A percentile compares a stretch with the other conserved stretches of the same genome.
Conservation (phyloP, 1,140 invertebrate species). For the Batillaria attramentaria region DNA sequence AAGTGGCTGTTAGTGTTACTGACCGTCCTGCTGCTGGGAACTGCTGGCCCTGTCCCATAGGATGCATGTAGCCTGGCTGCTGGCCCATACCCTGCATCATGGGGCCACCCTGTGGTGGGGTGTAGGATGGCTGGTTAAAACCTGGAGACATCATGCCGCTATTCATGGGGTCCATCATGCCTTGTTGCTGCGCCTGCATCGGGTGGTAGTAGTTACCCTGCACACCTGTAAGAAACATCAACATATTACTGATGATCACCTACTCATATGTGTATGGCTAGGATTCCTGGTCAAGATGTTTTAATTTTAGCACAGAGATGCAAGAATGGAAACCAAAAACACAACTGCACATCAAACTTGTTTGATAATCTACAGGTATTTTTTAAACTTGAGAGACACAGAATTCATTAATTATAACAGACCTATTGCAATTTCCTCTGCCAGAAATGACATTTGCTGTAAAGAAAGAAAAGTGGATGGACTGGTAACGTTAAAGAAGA, state of each 20-base stretch:
- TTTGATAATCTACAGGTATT: neutral
- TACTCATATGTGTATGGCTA: neutral
- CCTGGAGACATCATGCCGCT: slow-evolving; percentile 60
- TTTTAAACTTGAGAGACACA: neutral
- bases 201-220: slow-evolving; percentile 45
- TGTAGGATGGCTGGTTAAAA: slow-evolving; percentile 62
- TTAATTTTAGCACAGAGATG: no score
- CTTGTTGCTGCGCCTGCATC: slow-evolving; percentile 47
- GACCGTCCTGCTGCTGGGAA: slow-evolving; percentile 45
- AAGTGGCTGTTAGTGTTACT: neutral
- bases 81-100: slow-evolving; percentile 71
- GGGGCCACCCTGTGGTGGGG: slow-evolving; percentile 52
- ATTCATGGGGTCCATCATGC: slow-evolving; percentile 58
- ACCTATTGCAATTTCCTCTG: no score
- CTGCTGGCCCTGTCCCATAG: slow-evolving; percentile 48
- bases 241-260: neutral
- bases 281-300: no score
- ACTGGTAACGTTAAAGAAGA: no score
- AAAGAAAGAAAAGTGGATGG: no score
- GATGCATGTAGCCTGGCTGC: slow-evolving; percentile 74
- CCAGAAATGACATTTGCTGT: no score
- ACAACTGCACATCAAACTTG: no score
- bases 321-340: neutral
- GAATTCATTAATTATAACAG: neutral
- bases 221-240: slow-evolving; percentile 35